These are phyloP conservation scores for Neomorphus geoffroyi DNA, from an alignment of 2,797 vertebrate genomes.

Conservation along the genomic window DNA sequence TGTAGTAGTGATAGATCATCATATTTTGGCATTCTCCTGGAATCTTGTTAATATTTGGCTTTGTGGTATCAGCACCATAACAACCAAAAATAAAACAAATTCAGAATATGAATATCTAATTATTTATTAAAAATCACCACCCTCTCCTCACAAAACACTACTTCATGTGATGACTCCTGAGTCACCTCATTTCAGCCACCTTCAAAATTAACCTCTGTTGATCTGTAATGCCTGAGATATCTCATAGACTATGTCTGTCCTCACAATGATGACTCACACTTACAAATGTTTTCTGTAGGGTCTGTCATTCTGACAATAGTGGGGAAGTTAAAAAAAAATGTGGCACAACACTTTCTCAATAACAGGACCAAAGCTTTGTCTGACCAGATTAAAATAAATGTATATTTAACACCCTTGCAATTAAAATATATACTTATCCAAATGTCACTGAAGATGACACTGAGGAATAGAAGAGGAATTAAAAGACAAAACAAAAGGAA, in stretches of 20 bases:
- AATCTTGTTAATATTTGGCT: not conserved
- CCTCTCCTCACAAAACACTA: not conserved
- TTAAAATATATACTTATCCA: not conserved
- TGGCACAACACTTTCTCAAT: not conserved
- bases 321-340: not conserved
- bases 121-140: not conserved
- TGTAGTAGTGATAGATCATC: not conserved
- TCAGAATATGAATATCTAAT: not conserved
- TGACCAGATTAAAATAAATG: not conserved
- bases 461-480: not conserved
- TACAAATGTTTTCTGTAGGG: not conserved
- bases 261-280: not conserved
- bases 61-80: not conserved
- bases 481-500: not conserved
- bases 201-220: not conserved
- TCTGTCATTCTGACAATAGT: not conserved
- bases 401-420: not conserved
- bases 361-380: not conserved
- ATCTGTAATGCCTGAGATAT: not conserved
- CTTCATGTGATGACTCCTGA: not conserved
- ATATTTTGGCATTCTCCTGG: not conserved
- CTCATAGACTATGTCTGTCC: not conserved
- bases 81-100: not conserved
- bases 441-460: not conserved
- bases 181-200: not conserved